These are phyloP conservation scores for Ganaspis brasiliensis DNA, from an alignment of 2,888 invertebrate genomes.

Conservation along the genomic window DNA sequence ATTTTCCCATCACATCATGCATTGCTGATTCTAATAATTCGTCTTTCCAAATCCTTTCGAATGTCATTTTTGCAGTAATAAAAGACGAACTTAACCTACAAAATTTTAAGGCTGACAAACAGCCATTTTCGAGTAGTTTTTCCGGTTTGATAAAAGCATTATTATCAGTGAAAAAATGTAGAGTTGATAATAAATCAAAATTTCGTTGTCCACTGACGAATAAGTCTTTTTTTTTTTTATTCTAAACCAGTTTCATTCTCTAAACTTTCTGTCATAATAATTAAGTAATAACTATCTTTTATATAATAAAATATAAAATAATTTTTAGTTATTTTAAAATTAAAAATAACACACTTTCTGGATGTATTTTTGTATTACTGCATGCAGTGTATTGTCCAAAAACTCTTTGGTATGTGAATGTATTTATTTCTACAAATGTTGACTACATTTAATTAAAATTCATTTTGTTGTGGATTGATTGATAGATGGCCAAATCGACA, in stretches of 20 bases:
- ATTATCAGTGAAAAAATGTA: not conserved
- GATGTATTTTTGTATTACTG: not conserved
- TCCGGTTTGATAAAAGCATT: constrained; percentile 14
- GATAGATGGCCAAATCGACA: constrained; percentile 41
- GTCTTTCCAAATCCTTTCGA: not conserved
- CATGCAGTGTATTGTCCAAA: not conserved
- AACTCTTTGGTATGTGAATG: not conserved
- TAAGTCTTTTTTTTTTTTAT: too few species aligned
- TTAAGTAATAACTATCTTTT: not conserved
- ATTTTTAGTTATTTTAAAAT: too few species aligned
- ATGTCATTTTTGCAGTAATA: constrained; percentile 19
- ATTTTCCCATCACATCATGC: not conserved
- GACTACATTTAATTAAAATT: constrained; percentile 32
- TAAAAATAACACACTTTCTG: too few species aligned
- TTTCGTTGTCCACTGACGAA: too few species aligned
- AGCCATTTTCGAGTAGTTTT: constrained; percentile 28
- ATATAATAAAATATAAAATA: too few species aligned
- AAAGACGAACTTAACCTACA: constrained; percentile 32
- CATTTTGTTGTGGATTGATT: constrained; percentile 34
- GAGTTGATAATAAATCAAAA: not conserved
- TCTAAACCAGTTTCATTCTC: too few species aligned
- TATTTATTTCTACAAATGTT: constrained; percentile 8
- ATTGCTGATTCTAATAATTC: not conserved
- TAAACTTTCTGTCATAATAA: too few species aligned
- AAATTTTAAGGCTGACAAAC: constrained; percentile 9